These are phyloP conservation scores for Brachyrhaphis roseni DNA, from an alignment of 2,797 vertebrate species.

Conservation along the genomic window DNA sequence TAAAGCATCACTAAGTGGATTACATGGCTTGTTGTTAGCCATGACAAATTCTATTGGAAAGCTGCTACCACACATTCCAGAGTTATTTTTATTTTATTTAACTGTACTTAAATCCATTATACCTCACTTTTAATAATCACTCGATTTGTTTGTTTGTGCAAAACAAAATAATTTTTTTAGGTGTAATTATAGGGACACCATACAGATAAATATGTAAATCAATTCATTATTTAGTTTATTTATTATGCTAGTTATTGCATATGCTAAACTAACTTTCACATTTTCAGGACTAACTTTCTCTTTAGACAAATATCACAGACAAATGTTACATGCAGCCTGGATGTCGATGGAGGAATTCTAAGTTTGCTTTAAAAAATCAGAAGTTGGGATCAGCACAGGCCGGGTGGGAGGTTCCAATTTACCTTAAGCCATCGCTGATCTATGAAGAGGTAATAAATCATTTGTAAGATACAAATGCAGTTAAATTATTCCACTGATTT, in stretches of 20 bases:
- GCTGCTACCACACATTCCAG: slow-evolving; percentile 45
- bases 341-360: not conserved
- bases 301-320: not conserved
- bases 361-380: slow-evolving; percentile 13
- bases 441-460: not conserved
- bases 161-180: not conserved
- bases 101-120: not conserved
- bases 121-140: not conserved
- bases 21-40: slow-evolving; percentile 62
- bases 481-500: not conserved
- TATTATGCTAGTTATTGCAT: not conserved
- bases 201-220: not conserved
- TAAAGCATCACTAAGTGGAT: slow-evolving; percentile 66
- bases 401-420: not conserved
- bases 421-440: not conserved
- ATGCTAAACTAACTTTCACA: not conserved
- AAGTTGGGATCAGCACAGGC: not conserved
- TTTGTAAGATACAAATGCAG: not conserved
- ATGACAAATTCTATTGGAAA: slow-evolving; percentile 61
- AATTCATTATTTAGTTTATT: not conserved
- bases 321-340: not conserved
- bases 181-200: not conserved
- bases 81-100: not conserved
- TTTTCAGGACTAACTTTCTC: not conserved
- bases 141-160: not conserved